Percentiles rank a stretch among this genome's conserved stretches.
Evolutionary conservation across 2,113 vertebrate genomes (phyloP).

Genomic region (Phylloscopus trochilus): DNA sequence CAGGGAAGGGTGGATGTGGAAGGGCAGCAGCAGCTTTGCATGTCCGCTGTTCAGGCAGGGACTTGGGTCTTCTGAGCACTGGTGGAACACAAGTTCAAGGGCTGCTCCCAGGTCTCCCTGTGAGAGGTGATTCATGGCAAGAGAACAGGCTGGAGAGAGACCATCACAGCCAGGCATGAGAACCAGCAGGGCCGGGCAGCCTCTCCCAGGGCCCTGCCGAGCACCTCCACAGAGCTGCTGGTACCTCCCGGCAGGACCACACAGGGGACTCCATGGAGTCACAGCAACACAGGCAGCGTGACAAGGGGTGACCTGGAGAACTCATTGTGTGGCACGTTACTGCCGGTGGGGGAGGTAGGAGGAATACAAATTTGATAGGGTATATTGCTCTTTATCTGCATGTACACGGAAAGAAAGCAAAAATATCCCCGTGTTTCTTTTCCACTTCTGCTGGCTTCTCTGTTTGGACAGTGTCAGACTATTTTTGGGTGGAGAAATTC

Average conservation of each 20-base stretch:
- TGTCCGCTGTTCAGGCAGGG: neutral
- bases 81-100: neutral
- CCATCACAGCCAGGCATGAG: neutral
- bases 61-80: neutral
- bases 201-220: rapidly evolving
- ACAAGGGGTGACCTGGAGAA: neutral
- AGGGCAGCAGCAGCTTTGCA: neutral
- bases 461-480: neutral
- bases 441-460: neutral
- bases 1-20: rapidly evolving
- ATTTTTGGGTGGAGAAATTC: neutral
- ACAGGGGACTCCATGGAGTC: neutral
- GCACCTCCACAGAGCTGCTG: rapidly evolving
- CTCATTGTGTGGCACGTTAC: rapidly evolving
- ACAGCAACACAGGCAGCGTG: neutral
- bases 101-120: neutral
- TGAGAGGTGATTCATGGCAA: neutral
- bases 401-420: neutral
- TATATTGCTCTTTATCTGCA: neutral
- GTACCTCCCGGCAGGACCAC: neutral
- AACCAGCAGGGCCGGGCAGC: rapidly evolving
- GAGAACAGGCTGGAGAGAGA: neutral
- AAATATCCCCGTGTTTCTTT: neutral
- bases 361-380: neutral
- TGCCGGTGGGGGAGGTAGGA: neutral